Conservation (phyloP, 2,113 vertebrate species). For the Echinops telfairi region DNA sequence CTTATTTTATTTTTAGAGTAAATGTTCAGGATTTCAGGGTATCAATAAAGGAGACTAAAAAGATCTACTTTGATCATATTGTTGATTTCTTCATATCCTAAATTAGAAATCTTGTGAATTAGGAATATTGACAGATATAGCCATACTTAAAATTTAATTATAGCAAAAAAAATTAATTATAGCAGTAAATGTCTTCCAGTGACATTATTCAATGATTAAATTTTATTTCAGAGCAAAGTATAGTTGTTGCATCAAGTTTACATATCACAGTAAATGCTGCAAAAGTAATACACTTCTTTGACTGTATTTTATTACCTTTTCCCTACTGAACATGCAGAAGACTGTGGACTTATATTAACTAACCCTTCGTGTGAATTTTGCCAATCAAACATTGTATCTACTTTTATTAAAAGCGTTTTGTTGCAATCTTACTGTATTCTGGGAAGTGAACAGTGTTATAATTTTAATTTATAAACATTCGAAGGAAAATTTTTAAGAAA, state of each 20-base stretch:
- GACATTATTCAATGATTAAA: conserved; percentile 67
- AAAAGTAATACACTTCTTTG: conserved; percentile 56
- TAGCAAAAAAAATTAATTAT: conserved; percentile 65
- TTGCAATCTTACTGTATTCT: conserved; percentile 75
- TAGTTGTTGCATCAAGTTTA: conserved; percentile 72
- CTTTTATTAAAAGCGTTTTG: conserved; percentile 82
- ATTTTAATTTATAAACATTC: conserved; percentile 76
- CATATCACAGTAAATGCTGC: conserved; percentile 50
- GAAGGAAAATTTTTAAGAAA: conserved; percentile 16
- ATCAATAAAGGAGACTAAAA: conserved; percentile 67
- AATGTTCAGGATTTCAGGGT: conserved; percentile 74
- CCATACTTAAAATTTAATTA: conserved; percentile 8
- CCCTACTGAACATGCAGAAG: not conserved
- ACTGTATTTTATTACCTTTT: conserved; percentile 7
- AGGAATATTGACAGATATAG: conserved; percentile 13
- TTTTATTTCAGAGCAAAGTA: conserved; percentile 84
- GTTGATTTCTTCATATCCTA: conserved; percentile 75
- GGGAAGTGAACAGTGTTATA: conserved; percentile 80
- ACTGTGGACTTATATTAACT: conserved; percentile 66
- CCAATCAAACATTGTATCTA: conserved; percentile 84
- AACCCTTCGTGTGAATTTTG: conserved; percentile 76
- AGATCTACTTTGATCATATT: conserved; percentile 79
- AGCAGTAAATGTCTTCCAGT: conserved; percentile 74
- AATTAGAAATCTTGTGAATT: conserved; percentile 83
- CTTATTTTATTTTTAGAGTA: conserved; percentile 61